Base-by-base conservation (phyloP, 2,113 vertebrate genomes). In the Alaudala cheleensis region DNA sequence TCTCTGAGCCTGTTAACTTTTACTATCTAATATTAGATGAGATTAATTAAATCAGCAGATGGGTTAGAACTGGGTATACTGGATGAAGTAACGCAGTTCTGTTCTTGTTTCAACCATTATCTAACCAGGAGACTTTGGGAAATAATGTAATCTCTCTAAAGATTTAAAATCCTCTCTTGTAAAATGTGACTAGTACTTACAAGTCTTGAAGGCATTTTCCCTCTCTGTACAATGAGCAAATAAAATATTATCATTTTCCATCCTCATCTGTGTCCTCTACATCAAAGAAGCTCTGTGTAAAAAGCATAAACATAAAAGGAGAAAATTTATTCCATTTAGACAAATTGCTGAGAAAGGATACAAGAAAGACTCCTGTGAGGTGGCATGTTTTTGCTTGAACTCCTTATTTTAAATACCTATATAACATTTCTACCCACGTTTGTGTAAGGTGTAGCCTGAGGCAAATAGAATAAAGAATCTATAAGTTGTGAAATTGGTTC, bases 101-200 rank as follows among this genome's bases (percentile, higher is more conserved):
- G n/a, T 42, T 95, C 70, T 82, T 80, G 40, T 84, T 95, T 90
- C 76, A 94, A 82, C 45, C 29, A 47, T 89, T 91, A 69, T 54
- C 58, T 96, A 70, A 91, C 45, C 62, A 9, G 61, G 73, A 89
- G 93, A 66, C 70, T 79, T 42, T 25, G 65, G 78, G 86, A 95
- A 92, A 91, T 92, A 57, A 18, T 64, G 73, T 72, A 81, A 95
- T 79, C 31, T 95, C 69, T 79, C 84, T 50, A 13, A 92, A 79
- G 69, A 40, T 72, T 95, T 72, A 33, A 73, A 81, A 83, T 49
- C 3, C 11, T 53, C 64, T 39, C 65, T 66, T 87, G 44, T 81
- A 81, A 90, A 92, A 79, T 25, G n/a, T 76, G 57, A 69, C 31
- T 45, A 64, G 7, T 65, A 60, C 69, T 83, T 89, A 49, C 2